Percentiles rank a stretch among this genome's conserved stretches.
These are phyloP conservation scores for Neogale vison DNA, from an alignment of 2,113 vertebrate species.

Conservation along the genomic window DNA sequence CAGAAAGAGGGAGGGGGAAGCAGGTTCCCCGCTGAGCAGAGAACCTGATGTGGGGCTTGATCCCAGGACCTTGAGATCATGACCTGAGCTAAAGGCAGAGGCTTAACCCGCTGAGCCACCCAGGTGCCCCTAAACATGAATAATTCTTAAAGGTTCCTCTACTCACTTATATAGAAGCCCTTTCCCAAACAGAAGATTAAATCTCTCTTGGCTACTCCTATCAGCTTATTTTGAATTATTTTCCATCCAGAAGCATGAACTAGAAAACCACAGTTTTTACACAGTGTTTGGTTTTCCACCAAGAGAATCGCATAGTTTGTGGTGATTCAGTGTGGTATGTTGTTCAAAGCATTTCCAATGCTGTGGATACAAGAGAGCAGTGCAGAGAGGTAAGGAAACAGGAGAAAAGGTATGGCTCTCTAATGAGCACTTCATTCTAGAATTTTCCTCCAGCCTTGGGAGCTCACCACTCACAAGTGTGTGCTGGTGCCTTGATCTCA, in stretches of 20 bases:
- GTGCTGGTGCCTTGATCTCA: not conserved
- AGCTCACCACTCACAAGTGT: not conserved
- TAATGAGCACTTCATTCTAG: not conserved
- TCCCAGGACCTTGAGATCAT: too few relatives aligned
- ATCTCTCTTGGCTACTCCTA: not conserved
- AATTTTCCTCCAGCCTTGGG: not conserved
- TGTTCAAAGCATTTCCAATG: not conserved
- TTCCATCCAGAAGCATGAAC: not conserved
- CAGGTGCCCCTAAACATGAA: not conserved
- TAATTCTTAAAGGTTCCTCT: not conserved
- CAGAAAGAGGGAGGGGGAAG: too few relatives aligned
- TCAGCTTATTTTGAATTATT: slow-evolving; percentile 23
- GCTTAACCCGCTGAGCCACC: too few relatives aligned
- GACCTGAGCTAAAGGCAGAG: too few relatives aligned
- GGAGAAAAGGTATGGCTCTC: not conserved
- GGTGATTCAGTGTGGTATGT: not conserved
- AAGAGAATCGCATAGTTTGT: not conserved
- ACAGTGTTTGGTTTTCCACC: not conserved
- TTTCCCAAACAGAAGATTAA: not conserved
- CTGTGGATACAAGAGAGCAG: not conserved
- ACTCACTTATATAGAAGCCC: not conserved
- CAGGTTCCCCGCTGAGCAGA: too few relatives aligned
- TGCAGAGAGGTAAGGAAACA: not conserved
- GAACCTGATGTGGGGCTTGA: too few relatives aligned
- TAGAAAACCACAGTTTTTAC: not conserved